phyloP scores from a whole-genome alignment of 2,797 vertebrate genomes.

The Lagorchestes hirsutus region DNA sequence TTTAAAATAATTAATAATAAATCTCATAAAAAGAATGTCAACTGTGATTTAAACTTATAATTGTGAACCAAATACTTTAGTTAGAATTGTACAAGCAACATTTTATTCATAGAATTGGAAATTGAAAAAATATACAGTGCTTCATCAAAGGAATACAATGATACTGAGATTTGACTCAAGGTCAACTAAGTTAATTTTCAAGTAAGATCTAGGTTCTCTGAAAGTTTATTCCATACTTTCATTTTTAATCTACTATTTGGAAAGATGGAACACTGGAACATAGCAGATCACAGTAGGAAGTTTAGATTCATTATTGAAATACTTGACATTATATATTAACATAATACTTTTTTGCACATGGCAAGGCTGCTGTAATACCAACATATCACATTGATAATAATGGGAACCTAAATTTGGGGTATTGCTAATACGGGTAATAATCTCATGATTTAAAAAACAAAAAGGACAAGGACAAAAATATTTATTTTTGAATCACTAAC shows the following conservation, averaged over 20 bases:
- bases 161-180: slow-evolving; percentile 66
- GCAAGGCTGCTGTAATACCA: slow-evolving; percentile 41
- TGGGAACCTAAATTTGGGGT: slow-evolving; percentile 36
- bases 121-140: slow-evolving; percentile 30
- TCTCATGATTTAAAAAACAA: not conserved
- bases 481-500: slow-evolving; percentile 60
- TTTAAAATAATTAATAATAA: slow-evolving; percentile 33
- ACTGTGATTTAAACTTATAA: slow-evolving; percentile 14
- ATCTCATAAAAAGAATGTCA: slow-evolving; percentile 12
- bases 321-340: slow-evolving; percentile 50
- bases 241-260: slow-evolving; percentile 56
- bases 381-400: slow-evolving; percentile 51
- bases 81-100: slow-evolving; percentile 55
- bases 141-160: slow-evolving; percentile 52
- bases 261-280: slow-evolving; percentile 43
- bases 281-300: slow-evolving; percentile 14
- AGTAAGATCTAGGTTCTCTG: slow-evolving; percentile 55
- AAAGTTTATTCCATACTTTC: slow-evolving; percentile 66
- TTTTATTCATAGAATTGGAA: slow-evolving; percentile 42
- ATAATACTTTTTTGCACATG: slow-evolving; percentile 29
- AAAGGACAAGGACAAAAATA: slow-evolving; percentile 27
- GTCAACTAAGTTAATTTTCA: slow-evolving; percentile 64
- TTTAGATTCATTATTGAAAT: slow-evolving; percentile 61
- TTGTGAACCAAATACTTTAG: slow-evolving; percentile 9
- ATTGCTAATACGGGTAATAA: slow-evolving; percentile 31